Evolutionary conservation across 2,888 invertebrate genomes (phyloP).

Genomic region (Sepiola atlantica): DNA sequence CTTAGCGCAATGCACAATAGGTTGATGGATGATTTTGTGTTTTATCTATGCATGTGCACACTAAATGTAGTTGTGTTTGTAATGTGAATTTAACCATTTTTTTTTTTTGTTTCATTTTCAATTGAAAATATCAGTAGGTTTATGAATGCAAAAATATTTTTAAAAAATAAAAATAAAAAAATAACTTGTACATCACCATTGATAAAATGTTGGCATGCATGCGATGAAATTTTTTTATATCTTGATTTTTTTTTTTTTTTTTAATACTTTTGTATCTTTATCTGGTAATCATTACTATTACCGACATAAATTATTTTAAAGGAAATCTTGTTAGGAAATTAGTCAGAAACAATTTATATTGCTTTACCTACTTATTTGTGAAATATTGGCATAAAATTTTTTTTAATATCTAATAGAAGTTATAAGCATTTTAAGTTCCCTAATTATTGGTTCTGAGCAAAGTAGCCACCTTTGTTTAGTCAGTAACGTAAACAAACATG

Average conservation of each 20-base stretch:
- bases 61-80: background rate
- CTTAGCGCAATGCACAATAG: background rate
- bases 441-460: no score
- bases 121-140: background rate
- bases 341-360: no score
- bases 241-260: background rate
- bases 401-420: no score
- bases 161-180: no score
- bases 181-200: background rate
- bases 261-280: background rate
- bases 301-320: no score
- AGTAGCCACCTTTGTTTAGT: no score
- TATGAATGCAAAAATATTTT: background rate
- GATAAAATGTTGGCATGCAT: background rate
- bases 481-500: no score
- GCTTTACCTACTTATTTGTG: no score
- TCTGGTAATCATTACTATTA: no score
- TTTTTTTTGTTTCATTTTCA: background rate
- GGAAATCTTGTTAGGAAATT: no score
- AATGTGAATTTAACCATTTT: background rate
- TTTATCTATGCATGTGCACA: background rate
- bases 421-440: no score
- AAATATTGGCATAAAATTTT: no score
- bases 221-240: background rate
- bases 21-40: background rate